Conservation (phyloP, 2,888 invertebrate species). For the Sycophila texana region DNA sequence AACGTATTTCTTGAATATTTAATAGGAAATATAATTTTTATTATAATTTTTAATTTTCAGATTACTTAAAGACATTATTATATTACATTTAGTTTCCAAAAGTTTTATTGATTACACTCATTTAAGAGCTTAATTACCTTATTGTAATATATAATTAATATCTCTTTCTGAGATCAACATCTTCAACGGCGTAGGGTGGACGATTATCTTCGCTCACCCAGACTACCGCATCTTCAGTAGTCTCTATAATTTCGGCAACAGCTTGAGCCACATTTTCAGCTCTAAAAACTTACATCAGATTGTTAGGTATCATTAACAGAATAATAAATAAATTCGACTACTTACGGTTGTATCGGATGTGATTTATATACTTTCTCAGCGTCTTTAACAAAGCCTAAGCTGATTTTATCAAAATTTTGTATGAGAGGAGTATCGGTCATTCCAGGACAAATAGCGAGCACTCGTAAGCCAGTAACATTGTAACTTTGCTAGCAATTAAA, state of each 20-base stretch:
- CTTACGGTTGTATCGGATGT: not conserved
- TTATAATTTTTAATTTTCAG: too few relatives aligned
- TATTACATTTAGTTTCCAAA: too few relatives aligned
- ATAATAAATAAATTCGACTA: not conserved
- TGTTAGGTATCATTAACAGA: too few relatives aligned
- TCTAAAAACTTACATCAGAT: constrained; percentile 49
- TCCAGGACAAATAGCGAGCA: constrained; percentile 71
- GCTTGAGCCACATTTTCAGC: constrained; percentile 68
- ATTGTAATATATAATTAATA: too few relatives aligned
- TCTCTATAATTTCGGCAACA: constrained; percentile 64
- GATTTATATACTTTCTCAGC: fast-evolving
- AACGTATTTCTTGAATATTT: too few relatives aligned
- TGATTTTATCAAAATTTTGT: not conserved
- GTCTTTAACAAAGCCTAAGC: not conserved
- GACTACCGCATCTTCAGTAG: constrained; percentile 65
- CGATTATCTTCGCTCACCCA: constrained; percentile 68
- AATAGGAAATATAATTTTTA: too few relatives aligned
- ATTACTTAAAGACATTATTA: too few relatives aligned
- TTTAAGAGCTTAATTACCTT: too few relatives aligned
- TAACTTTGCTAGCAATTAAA: constrained; percentile 56
- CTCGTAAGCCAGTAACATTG: constrained; percentile 67
- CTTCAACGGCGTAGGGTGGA: not conserved
- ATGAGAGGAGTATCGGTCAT: constrained; percentile 61
- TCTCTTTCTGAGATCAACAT: too few relatives aligned
- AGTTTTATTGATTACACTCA: too few relatives aligned